These are phyloP conservation scores for Papilio glaucus DNA, from an alignment of 1,140 invertebrate genomes.

Conservation along the genomic window DNA sequence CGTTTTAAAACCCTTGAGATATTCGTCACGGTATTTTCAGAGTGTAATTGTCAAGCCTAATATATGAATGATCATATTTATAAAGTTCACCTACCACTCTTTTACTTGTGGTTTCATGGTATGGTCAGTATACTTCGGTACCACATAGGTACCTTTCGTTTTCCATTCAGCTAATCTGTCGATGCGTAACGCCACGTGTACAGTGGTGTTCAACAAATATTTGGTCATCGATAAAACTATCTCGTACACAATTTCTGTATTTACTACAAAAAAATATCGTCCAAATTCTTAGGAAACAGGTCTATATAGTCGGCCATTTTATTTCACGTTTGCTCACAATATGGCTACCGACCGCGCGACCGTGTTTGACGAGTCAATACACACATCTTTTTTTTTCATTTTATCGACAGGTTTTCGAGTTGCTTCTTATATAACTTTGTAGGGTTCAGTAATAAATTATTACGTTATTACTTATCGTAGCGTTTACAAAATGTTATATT, in stretches of 20 bases:
- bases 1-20: too few relatives aligned
- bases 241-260: neutral
- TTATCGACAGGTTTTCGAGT: conserved; percentile 34
- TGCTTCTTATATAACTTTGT: neutral
- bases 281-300: conserved; percentile 44
- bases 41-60: too few relatives aligned
- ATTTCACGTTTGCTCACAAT: conserved; percentile 50
- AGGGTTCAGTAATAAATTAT: conserved; percentile 37
- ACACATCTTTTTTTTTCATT: conserved; percentile 29
- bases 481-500: conserved; percentile 20
- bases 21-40: too few relatives aligned
- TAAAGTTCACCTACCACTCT: too few relatives aligned
- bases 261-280: conserved; percentile 36
- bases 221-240: neutral
- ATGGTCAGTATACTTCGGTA: neutral
- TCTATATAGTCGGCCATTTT: conserved; percentile 52
- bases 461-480: neutral
- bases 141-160: too few relatives aligned
- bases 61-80: too few relatives aligned
- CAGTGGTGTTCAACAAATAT: neutral
- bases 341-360: conserved; percentile 56
- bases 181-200: conserved; percentile 8
- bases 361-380: conserved; percentile 44
- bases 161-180: neutral
- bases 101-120: neutral